Evolutionary conservation across 2,113 vertebrate species (phyloP).

Genomic region (Vulpes vulpes): DNA sequence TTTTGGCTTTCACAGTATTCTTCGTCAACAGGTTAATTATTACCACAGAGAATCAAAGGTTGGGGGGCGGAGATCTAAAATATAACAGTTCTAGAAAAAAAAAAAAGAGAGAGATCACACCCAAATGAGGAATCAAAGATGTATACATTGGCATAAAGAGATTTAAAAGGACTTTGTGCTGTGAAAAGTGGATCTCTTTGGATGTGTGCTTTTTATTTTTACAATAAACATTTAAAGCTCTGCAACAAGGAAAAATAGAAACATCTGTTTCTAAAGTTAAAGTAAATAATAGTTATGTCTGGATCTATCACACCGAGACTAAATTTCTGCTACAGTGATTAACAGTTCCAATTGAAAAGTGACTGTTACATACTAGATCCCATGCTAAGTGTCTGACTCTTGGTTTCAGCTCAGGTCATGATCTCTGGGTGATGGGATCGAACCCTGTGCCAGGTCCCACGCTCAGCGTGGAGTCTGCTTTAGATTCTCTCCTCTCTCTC

Average conservation of each 20-base stretch:
- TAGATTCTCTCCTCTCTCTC: background rate
- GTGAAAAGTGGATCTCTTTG: background rate
- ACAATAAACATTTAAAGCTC: conserved; percentile 35
- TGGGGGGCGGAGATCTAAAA: background rate
- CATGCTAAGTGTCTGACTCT: background rate
- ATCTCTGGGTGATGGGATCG: background rate
- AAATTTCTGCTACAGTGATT: background rate
- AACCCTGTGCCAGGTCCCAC: background rate
- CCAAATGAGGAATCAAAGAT: conserved; percentile 7
- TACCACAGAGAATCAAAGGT: background rate
- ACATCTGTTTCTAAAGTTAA: conserved; percentile 12
- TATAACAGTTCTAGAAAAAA: background rate
- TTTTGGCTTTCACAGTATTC: background rate
- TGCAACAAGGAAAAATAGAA: background rate
- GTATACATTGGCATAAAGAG: background rate
- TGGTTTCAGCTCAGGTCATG: background rate
- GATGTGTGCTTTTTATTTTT: background rate
- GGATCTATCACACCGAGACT: background rate
- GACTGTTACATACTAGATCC: background rate
- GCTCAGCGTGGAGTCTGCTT: background rate
- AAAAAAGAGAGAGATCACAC: background rate
- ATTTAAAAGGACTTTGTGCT: background rate
- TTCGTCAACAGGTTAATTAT: background rate
- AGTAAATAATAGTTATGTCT: conserved; percentile 11
- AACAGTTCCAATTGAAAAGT: background rate